Evolutionary conservation across 2,113 vertebrate genomes (phyloP).

Genomic region (Gallinago jamesoni): DNA sequence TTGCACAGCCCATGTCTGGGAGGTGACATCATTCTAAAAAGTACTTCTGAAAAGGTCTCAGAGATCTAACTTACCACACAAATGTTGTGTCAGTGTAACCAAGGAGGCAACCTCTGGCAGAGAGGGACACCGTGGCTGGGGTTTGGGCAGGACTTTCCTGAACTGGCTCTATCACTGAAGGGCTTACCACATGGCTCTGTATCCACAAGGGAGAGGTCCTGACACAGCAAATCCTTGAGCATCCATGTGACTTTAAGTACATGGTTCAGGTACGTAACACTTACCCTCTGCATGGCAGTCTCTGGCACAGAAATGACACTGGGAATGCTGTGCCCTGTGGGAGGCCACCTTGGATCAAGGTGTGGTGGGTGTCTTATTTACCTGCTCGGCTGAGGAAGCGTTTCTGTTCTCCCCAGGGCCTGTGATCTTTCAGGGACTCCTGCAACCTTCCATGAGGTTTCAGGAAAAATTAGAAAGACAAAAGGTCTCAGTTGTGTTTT

Average conservation of each 20-base stretch:
- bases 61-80: not conserved
- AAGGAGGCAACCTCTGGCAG: not conserved
- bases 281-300: not conserved
- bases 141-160: not conserved
- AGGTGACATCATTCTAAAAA: not conserved
- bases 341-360: not conserved
- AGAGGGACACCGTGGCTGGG: accelerated
- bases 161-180: not conserved
- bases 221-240: not conserved
- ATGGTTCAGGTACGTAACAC: not conserved
- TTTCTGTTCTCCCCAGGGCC: not conserved
- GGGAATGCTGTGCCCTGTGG: not conserved
- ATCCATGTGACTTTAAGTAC: not conserved
- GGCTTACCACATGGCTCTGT: not conserved
- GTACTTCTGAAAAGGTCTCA: not conserved
- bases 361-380: not conserved
- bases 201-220: accelerated
- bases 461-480: not conserved
- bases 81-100: not conserved
- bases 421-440: not conserved
- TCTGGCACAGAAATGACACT: not conserved
- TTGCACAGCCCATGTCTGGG: not conserved
- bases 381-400: not conserved
- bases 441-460: not conserved
- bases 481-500: not conserved